A percentile compares a stretch with the other conserved stretches of the same genome.
phyloP scores from a whole-genome alignment of 2,113 vertebrate genomes.

The Poecile atricapillus region DNA sequence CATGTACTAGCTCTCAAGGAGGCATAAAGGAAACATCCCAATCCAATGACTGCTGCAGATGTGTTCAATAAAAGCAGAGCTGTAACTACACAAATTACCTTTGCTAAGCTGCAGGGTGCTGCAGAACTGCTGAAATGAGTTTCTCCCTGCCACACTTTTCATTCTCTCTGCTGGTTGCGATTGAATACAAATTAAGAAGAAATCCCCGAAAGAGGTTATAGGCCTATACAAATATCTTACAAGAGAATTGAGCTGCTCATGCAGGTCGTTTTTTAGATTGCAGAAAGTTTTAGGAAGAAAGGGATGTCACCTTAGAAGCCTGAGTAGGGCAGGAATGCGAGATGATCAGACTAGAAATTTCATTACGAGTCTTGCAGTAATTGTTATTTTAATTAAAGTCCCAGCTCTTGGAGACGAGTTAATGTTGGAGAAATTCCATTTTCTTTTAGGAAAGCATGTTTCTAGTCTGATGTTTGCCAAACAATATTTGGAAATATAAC shows the following conservation, averaged over 20 bases:
- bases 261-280: neutral
- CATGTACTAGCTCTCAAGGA: conserved; percentile 16
- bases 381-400: conserved; percentile 21
- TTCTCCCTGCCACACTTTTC: conserved; percentile 42
- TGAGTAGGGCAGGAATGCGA: neutral
- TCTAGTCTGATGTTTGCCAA: neutral
- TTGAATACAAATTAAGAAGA: conserved; percentile 58
- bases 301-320: neutral
- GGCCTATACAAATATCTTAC: conserved; percentile 1
- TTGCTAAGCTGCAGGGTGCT: conserved; percentile 40
- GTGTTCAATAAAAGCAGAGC: conserved; percentile 47
- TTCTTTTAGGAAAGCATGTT: conserved; percentile 1
- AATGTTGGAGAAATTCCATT: neutral
- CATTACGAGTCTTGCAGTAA: neutral
- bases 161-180: conserved; percentile 26
- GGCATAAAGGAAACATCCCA: conserved; percentile 35
- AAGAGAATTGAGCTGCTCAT: neutral
- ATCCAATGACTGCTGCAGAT: conserved; percentile 28
- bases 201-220: neutral
- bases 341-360: neutral
- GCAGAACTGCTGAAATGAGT: conserved; percentile 40
- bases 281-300: neutral
- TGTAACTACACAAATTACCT: conserved; percentile 54
- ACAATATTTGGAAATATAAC: neutral
- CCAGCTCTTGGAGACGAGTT: neutral